Evolutionary conservation across 2,797 vertebrate species (phyloP).

Genomic region (Crenichthys baileyi): DNA sequence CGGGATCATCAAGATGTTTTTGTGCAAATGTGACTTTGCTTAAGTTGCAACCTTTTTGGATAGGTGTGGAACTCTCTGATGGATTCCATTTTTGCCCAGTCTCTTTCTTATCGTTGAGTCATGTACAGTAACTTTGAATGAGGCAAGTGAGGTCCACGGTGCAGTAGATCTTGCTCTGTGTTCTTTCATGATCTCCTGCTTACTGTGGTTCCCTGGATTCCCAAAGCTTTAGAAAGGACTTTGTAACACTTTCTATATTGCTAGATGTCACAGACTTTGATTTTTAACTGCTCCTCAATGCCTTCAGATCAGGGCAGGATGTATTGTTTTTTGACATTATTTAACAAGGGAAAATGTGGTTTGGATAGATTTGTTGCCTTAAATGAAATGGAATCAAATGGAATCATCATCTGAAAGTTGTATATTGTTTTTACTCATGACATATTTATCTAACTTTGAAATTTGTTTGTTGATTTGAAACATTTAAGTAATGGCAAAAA

Average conservation of each 20-base stretch:
- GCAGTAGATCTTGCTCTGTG: background rate
- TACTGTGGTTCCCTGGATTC: background rate
- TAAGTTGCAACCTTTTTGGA: background rate
- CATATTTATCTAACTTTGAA: background rate
- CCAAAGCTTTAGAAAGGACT: background rate
- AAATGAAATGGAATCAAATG: background rate
- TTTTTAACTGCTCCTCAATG: background rate
- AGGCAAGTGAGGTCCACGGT: background rate
- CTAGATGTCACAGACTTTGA: background rate
- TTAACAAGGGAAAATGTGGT: background rate
- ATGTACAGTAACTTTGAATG: background rate
- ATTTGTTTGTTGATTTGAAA: background rate
- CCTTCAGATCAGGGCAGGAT: background rate
- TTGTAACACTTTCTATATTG: background rate
- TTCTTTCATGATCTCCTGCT: background rate
- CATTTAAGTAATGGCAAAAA: background rate
- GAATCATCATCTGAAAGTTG: background rate
- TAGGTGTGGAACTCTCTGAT: background rate
- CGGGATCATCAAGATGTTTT: background rate
- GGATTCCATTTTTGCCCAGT: background rate
- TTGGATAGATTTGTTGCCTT: background rate
- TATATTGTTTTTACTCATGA: background rate
- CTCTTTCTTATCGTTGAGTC: background rate
- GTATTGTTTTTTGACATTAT: background rate
- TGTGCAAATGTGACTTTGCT: background rate